Percentiles rank a stretch among this genome's conserved stretches.
phyloP scores from a whole-genome alignment of 2,888 invertebrate species.

The Zygothrica quintamaculata region DNA sequence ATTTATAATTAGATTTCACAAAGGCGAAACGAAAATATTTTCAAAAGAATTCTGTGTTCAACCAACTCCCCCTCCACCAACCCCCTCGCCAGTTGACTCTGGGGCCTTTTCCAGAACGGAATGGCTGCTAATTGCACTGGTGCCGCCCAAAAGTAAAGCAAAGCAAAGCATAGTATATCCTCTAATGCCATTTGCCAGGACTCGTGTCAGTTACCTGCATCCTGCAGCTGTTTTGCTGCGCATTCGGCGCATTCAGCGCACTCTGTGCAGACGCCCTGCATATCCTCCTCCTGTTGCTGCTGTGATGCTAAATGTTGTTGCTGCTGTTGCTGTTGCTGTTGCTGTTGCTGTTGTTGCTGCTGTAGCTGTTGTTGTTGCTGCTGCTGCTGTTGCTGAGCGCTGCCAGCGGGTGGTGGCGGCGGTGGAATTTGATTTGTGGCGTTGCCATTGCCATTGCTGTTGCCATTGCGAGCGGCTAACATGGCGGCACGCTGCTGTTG shows the following conservation, averaged over 20 bases:
- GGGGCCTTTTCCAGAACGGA: constrained; percentile 8
- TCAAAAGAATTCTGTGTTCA: constrained; percentile 35
- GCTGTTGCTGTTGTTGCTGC: constrained; percentile 56
- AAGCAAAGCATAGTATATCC: background rate
- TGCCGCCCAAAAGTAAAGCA: constrained; percentile 3
- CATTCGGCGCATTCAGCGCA: constrained; percentile 85
- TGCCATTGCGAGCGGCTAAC: constrained; percentile 85
- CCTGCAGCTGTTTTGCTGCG: constrained; percentile 84
- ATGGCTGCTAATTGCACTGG: constrained; percentile 54
- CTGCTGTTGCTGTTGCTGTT: constrained; percentile 45
- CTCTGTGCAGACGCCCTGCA: constrained; percentile 83
- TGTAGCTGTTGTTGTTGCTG: constrained; percentile 51
- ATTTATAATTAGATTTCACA: constrained; percentile 76
- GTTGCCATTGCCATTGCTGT: constrained; percentile 60
- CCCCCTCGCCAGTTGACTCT: background rate
- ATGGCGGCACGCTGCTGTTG: constrained; percentile 86
- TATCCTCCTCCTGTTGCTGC: constrained; percentile 79
- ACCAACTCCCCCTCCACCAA: background rate
- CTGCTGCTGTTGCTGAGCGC: constrained; percentile 52
- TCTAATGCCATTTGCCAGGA: constrained; percentile 2
- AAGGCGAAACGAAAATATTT: constrained; percentile 55
- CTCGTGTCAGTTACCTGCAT: constrained; percentile 77
- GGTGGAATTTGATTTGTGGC: constrained; percentile 61
- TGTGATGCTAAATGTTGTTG: constrained; percentile 41
- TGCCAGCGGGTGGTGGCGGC: constrained; percentile 62